A percentile compares a stretch with the other conserved stretches of the same genome.
These are phyloP conservation scores for Eleutherodactylus coqui DNA, from an alignment of 2,797 vertebrate species.

Conservation along the genomic window DNA sequence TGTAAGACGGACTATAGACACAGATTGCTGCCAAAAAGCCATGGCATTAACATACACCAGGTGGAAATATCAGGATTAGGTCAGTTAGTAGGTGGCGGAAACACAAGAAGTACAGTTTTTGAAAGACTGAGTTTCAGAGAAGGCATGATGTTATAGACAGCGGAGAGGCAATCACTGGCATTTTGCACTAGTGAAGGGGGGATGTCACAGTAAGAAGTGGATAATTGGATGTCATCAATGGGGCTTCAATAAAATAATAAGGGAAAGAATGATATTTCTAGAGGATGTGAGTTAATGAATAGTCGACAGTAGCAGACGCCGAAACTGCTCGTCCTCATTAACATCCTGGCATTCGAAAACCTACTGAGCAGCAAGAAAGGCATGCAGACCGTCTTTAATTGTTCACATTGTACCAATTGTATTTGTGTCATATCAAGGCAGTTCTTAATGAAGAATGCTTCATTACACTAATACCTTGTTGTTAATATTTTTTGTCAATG, in stretches of 20 bases:
- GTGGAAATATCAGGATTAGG: too few relatives aligned
- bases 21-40: too few relatives aligned
- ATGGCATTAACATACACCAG: too few relatives aligned
- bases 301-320: conserved; percentile 14
- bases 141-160: too few relatives aligned
- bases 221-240: too few relatives aligned
- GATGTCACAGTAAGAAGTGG: too few relatives aligned
- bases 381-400: conserved; percentile 44
- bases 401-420: conserved; percentile 48
- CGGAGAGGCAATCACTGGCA: too few relatives aligned
- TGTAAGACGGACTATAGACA: too few relatives aligned
- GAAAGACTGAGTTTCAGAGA: too few relatives aligned
- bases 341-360: conserved; percentile 32
- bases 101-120: too few relatives aligned
- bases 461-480: conserved; percentile 63
- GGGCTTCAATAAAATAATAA: not conserved
- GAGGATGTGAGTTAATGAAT: conserved; percentile 41
- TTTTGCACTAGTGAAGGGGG: too few relatives aligned
- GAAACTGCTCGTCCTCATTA: conserved; percentile 51
- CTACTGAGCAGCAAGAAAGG: conserved; percentile 25
- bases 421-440: conserved; percentile 50
- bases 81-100: too few relatives aligned
- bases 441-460: conserved; percentile 57
- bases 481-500: conserved; percentile 58
- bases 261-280: conserved; percentile 21